Evolutionary conservation across 2,113 vertebrate species (phyloP), one percentile per base, ranked within the genome.

Genomic region (Siphamia tubifer): DNA sequence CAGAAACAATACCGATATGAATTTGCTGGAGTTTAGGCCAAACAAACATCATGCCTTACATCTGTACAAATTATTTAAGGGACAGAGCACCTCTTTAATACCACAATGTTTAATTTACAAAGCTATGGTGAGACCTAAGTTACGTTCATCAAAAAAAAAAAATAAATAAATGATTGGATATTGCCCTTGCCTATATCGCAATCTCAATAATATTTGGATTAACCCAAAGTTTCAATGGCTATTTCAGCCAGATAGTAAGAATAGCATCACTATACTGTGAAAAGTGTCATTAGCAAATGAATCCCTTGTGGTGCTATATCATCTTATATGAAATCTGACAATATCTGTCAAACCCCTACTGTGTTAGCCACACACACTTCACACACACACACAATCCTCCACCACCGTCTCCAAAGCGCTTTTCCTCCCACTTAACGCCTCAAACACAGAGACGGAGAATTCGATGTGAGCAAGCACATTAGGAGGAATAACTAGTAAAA

Each of bases 401-500:
- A 47, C 61, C 77, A 38, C 74, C 32, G 35, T 81, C 79, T 87
- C 77, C 81, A 83, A 88, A 87, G 77, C 75, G 70, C 65, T 87
- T 87, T 86, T 82, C 79, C 80, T 88, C 80, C 89, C 85, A 87
- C 87, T 91, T 87, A 86, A 75, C 66, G 60, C 82, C 76, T 89
- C 77, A 87, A 88, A 89, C 36, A 55, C 69, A 81, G 68, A 85
- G 77, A 80, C 48, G 49, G 68, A 76, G 82, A 76, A 90, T 88
- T 57, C 60, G 40, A 83, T 73, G 76, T 73, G 83, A 85, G 83
- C 81, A 67, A 87, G 85, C 85, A 87, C 84, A 91, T 89, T 88
- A 90, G 85, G 83, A 90, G 74, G 82, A 87, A 89, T 85, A 90
- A 90, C 87, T 86, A 77, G 79, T 85, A 81, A 82, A 89, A 90